These are phyloP conservation scores for Amblyjoppa fuscipennis DNA, from an alignment of 2,888 invertebrate species.

Conservation along the genomic window DNA sequence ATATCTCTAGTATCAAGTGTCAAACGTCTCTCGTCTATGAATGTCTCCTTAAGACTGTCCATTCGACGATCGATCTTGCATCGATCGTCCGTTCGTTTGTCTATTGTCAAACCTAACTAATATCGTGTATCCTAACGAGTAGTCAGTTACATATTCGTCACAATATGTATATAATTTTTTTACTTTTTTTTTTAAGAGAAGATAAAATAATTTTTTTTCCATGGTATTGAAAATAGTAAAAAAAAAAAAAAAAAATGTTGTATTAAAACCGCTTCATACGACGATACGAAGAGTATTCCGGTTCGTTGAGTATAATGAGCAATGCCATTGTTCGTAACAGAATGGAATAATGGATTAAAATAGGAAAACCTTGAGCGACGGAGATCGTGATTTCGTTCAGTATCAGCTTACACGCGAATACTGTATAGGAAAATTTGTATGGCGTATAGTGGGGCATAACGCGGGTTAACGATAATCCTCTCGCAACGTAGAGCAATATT, in stretches of 20 bases:
- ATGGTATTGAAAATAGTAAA: no score
- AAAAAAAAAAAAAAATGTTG: background rate
- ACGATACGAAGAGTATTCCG: background rate
- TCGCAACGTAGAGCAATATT: slow-evolving; percentile 41
- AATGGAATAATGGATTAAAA: slow-evolving; percentile 17
- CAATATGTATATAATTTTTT: no score
- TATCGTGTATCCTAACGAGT: no score
- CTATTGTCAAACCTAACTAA: no score
- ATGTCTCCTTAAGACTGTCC: no score
- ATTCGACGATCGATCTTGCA: no score
- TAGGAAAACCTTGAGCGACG: slow-evolving; percentile 2
- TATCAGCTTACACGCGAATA: slow-evolving; percentile 12
- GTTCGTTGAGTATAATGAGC: background rate
- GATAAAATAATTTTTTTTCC: background rate
- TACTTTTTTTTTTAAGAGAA: background rate
- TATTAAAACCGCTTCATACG: background rate
- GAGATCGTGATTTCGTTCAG: slow-evolving; percentile 1
- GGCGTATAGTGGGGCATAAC: slow-evolving; percentile 19
- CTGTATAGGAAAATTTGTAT: slow-evolving; percentile 42
- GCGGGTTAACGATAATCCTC: slow-evolving; percentile 38
- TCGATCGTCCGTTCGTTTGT: no score
- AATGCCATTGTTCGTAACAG: background rate
- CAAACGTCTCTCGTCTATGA: no score
- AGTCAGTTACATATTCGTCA: no score
- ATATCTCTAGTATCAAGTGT: no score